Evolutionary conservation across 1,140 invertebrate species (phyloP), one percentile per base, ranked within the genome.

Genomic region (Amphibalanus amphitrite): DNA sequence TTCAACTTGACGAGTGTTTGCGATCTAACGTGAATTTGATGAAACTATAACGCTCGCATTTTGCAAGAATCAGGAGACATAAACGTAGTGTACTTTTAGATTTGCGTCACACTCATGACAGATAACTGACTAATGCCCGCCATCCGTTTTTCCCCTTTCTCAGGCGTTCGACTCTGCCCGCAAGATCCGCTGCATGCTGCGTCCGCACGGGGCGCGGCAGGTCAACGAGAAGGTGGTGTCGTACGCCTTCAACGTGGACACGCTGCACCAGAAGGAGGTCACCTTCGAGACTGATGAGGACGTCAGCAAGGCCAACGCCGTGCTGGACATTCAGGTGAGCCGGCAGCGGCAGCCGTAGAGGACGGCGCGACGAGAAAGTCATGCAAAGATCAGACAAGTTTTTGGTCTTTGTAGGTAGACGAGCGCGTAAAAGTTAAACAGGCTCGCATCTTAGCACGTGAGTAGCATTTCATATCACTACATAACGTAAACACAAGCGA

Each of bases 261-360:
- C 90, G 87, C 78, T 90, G 69, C 89, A 87, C 72, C 87, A 89
- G 77, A 86, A 90, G 76, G 86, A 88, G n/a, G 87, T 91, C 26
- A 90, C 89, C 29, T 92, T 91, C 79, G 89, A 87, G 65, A 67
- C 65, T 3, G 28, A 67, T 26, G 28, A 67, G 10, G 8, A 26
- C 75, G 90, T 89, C 13, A 90, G 92, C 74, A 90, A 89, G 10
- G 89, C 89, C 0, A 87, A 87, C 75, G 90, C 89, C 3, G 85
- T 86, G 76, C 80, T 92, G 65, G 90, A 92, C 74, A 89, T 92
- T 69, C 88, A 82, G 77, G 81, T 80, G 70, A 71, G 69, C 15
- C 33, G 64, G 30, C 40, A 28, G 29, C 28, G 23, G n/a, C 25
- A 30, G 71, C 28, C 28, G 72, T 26, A 4, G 33, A 6, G 4